These are phyloP conservation scores for Lycocerus yunnanus DNA, from an alignment of 2,888 invertebrate species.

Conservation along the genomic window DNA sequence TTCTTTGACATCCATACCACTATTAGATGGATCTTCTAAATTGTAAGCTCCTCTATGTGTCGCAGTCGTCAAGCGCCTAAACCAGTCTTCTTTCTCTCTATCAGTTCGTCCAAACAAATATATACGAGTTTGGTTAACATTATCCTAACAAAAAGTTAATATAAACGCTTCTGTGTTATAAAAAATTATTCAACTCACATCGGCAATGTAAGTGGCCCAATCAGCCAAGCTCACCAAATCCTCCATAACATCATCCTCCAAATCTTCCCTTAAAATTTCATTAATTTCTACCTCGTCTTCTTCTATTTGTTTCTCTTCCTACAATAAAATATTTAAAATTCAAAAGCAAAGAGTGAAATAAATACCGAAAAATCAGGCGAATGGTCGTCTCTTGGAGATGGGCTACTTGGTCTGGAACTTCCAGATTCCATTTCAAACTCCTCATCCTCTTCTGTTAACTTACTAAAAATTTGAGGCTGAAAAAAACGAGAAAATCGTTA, in stretches of 20 bases:
- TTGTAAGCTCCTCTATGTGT: slow-evolving; percentile 38
- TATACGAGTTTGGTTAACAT: slow-evolving; percentile 39
- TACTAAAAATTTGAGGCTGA: slow-evolving; percentile 48
- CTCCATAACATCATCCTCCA: slow-evolving; percentile 20
- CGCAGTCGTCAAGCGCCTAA: slow-evolving; percentile 47
- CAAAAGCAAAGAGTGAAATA: not conserved
- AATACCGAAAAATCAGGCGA: slow-evolving; percentile 36
- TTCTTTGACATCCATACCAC: not conserved
- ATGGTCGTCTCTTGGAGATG: slow-evolving; percentile 36
- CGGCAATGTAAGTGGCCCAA: slow-evolving; percentile 36
- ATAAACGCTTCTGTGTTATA: not conserved
- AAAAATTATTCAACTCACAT: slow-evolving; percentile 5
- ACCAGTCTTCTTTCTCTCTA: slow-evolving; percentile 92
- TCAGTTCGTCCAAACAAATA: slow-evolving; percentile 76
- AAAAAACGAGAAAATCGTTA: slow-evolving; percentile 15
- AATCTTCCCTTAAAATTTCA: slow-evolving; percentile 25
- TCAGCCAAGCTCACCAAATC: slow-evolving; percentile 38
- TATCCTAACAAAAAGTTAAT: slow-evolving; percentile 29
- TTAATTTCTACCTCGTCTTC: slow-evolving; percentile 27
- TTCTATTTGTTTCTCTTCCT: slow-evolving; percentile 35
- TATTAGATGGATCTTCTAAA: slow-evolving; percentile 4
- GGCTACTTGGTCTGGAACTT: slow-evolving; percentile 44
- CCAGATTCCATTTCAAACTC: slow-evolving; percentile 47
- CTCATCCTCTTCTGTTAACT: slow-evolving; percentile 45
- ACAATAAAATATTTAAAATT: slow-evolving; percentile 7